Conservation (phyloP, 35 echinoderm and acorn worm species). For the Ophioderma brevispina region DNA sequence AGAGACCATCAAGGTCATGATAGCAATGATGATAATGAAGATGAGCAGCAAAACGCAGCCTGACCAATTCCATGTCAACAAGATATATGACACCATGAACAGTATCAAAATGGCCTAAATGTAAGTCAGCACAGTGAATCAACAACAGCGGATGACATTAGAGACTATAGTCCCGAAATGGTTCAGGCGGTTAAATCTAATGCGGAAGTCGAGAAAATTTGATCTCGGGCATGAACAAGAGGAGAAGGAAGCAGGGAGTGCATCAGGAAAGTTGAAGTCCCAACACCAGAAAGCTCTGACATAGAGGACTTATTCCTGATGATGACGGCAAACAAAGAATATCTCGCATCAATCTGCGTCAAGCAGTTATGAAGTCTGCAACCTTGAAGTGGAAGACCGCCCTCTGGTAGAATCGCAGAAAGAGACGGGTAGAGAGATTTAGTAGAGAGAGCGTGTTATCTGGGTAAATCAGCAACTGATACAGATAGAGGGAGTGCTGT, state of each 20-base stretch:
- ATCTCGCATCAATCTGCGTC: slow-evolving; percentile 20
- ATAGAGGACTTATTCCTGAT: slow-evolving; percentile 90
- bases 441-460: not conserved
- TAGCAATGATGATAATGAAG: too few relatives aligned
- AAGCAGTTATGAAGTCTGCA: not conserved
- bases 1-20: not conserved
- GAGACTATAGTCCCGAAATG: not conserved
- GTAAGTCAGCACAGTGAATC: too few relatives aligned
- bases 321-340: slow-evolving; percentile 40
- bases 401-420: not conserved
- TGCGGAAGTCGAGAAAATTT: not conserved
- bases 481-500: slow-evolving; percentile 7
- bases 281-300: slow-evolving; percentile 87
- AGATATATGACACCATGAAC: too few relatives aligned
- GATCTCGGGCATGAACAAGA: not conserved
- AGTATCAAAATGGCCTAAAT: too few relatives aligned
- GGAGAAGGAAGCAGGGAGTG: not conserved
- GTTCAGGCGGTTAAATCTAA: not conserved
- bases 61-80: too few relatives aligned
- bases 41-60: too few relatives aligned
- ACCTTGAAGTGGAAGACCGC: not conserved
- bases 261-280: slow-evolving; percentile 26
- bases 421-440: not conserved
- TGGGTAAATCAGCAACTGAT: not conserved
- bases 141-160: not conserved